Base-by-base conservation (phyloP, 2,888 invertebrate species). In the Drosophila eohydei region DNA sequence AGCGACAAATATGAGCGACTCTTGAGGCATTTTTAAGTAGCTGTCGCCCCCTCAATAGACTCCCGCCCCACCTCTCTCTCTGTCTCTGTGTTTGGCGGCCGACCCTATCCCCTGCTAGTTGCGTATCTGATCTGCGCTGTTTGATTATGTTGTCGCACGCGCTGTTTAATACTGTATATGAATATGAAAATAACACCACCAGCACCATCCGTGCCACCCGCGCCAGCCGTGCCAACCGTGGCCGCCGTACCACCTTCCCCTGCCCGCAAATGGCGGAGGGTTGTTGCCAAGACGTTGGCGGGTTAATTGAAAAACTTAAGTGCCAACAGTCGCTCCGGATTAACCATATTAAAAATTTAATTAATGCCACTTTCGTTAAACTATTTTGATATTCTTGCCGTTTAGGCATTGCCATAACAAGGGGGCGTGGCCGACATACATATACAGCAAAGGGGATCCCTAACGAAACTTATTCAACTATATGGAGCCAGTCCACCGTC, bases 81-180 rank as follows among this genome's bases (percentile, higher is more conserved):
- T 4, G 1, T 12, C 12, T 12, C 43, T 7, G 2, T 44, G 7
- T 14, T 14, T 44, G 12, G 7, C 26, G 8, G 52, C 46, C 8
- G 28, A 30, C 54, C 40, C 36, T 26, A 7, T 6, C 11, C 50
- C 50, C 38, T 38, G 3, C 3, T 5, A n/a, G 28, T 26, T 55
- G 51, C 44, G 44, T 46, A 36, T 68, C 56, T 56, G 72, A 69
- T 71, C 64, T 66, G 77, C 68, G 75, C 80, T 83, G 84, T 88
- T 91, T 91, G 91, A 91, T 91, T 91, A 91, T 91, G 91, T 91
- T 91, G 90, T 90, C 90, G 90, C 91, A 91, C 91, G 91, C 91
- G 81, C 86, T 91, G 84, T 90, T 91, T 89, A 90, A 90, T 84
- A 84, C 87, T 81, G 74, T 77, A 85, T 86, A 85, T 89, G 89